These are phyloP conservation scores for Acanthochromis polyacanthus DNA, from an alignment of 2,113 vertebrate species.

Conservation along the genomic window DNA sequence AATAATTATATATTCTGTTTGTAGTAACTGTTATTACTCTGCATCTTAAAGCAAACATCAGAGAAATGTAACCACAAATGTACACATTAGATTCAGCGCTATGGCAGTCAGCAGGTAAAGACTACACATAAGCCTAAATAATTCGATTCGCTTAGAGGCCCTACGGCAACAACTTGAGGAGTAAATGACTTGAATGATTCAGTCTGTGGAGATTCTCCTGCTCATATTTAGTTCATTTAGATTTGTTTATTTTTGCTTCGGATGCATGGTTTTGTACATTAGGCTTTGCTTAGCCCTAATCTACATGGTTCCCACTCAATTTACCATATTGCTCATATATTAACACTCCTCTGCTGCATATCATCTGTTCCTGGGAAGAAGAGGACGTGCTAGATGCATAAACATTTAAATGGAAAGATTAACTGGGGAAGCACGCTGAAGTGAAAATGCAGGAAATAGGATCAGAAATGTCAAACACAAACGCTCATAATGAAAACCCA, in stretches of 20 bases:
- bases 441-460: slow-evolving; percentile 54
- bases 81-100: not conserved
- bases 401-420: slow-evolving; percentile 49
- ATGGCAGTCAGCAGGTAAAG: not conserved
- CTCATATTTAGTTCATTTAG: slow-evolving; percentile 25
- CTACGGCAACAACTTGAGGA: slow-evolving; percentile 3
- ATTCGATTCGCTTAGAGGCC: too few relatives aligned
- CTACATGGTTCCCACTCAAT: slow-evolving; percentile 27
- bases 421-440: slow-evolving; percentile 10
- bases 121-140: slow-evolving; percentile 1
- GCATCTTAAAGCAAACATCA: slow-evolving; percentile 2
- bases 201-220: slow-evolving; percentile 18
- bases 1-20: not conserved
- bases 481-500: slow-evolving; percentile 54
- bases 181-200: slow-evolving; percentile 14
- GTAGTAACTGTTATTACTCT: not conserved
- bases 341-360: slow-evolving; percentile 28
- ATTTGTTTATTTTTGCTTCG: slow-evolving; percentile 30
- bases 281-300: slow-evolving; percentile 46
- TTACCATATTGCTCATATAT: slow-evolving; percentile 37
- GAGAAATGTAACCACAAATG: not conserved
- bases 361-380: slow-evolving; percentile 17
- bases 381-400: slow-evolving; percentile 30
- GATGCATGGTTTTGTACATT: slow-evolving; percentile 8
- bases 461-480: slow-evolving; percentile 60